Conservation (phyloP, 2,797 vertebrate genomes). For the Urosaurus nigricauda region DNA sequence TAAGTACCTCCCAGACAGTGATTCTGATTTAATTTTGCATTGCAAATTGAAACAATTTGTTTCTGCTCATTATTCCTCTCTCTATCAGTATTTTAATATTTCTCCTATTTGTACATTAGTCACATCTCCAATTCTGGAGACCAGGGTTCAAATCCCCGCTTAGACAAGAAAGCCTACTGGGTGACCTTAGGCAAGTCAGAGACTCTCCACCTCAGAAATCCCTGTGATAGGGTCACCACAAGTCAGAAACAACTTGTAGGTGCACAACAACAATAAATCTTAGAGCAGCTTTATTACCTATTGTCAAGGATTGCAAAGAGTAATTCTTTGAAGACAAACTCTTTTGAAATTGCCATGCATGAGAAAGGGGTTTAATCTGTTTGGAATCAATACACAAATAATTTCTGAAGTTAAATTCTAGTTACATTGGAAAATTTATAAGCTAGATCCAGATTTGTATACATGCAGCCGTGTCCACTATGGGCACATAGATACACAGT, state of each 20-base stretch:
- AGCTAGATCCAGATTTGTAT: background rate
- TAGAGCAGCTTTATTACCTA: conserved; percentile 40
- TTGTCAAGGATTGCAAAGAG: conserved; percentile 21
- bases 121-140: background rate
- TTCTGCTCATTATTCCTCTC: conserved; percentile 53
- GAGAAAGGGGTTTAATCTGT: background rate
- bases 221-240: too few species aligned
- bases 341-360: background rate
- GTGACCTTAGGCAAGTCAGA: too few species aligned
- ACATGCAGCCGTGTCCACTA: too few species aligned
- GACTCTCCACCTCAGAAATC: too few species aligned
- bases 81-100: conserved; percentile 29
- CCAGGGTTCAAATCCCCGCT: too few species aligned
- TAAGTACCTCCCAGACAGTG: conserved; percentile 40
- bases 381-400: conserved; percentile 8
- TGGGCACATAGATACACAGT: background rate
- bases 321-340: background rate
- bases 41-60: conserved; percentile 25
- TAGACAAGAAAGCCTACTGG: too few species aligned
- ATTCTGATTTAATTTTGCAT: conserved; percentile 49
- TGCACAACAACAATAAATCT: background rate
- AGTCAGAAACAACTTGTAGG: too few species aligned
- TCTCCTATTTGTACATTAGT: conserved; percentile 35
- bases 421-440: background rate
- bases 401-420: conserved; percentile 1